Percentiles rank a stretch among this genome's conserved stretches.
phyloP scores from a whole-genome alignment of 2,888 invertebrate genomes.

The Galeopsomyia nigrocyanea region DNA sequence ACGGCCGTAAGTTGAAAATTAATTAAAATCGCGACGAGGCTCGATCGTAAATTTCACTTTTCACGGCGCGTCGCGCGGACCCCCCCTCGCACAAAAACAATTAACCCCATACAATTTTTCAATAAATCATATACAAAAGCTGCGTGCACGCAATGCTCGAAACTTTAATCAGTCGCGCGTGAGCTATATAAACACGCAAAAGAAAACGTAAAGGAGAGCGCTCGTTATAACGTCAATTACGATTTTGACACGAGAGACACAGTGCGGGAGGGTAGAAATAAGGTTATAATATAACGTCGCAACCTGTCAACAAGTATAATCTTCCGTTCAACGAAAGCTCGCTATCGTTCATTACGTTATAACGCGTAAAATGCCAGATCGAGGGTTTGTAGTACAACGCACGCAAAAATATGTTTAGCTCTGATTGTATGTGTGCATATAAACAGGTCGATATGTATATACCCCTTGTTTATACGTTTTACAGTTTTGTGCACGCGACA shows the following conservation, averaged over 20 bases:
- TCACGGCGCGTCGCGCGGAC: not conserved
- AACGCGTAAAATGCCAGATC: conserved; percentile 30
- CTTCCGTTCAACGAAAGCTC: not conserved
- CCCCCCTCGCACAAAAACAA: not conserved
- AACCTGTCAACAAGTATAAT: conserved; percentile 31
- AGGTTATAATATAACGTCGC: not conserved
- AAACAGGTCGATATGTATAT: conserved; percentile 52
- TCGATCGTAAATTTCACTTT: too few species aligned
- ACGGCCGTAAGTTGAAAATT: conserved; percentile 19
- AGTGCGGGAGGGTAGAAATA: not conserved
- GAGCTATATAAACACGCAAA: not conserved
- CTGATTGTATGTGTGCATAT: too few species aligned
- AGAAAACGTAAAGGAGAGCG: not conserved
- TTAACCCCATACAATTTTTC: conserved; percentile 2
- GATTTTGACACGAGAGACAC: conserved; percentile 1
- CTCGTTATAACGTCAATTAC: conserved; percentile 35
- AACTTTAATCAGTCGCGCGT: too few species aligned
- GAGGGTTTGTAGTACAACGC: conserved; percentile 38
- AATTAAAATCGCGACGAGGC: too few species aligned
- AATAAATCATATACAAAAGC: conserved; percentile 19
- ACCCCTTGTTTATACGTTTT: conserved; percentile 67
- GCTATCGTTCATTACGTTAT: conserved; percentile 29
- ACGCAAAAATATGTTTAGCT: conserved; percentile 65
- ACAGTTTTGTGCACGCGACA: conserved; percentile 55
- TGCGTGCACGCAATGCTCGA: not conserved